Base-by-base conservation (phyloP, 2,797 vertebrate species). In the Fundulus diaphanus region DNA sequence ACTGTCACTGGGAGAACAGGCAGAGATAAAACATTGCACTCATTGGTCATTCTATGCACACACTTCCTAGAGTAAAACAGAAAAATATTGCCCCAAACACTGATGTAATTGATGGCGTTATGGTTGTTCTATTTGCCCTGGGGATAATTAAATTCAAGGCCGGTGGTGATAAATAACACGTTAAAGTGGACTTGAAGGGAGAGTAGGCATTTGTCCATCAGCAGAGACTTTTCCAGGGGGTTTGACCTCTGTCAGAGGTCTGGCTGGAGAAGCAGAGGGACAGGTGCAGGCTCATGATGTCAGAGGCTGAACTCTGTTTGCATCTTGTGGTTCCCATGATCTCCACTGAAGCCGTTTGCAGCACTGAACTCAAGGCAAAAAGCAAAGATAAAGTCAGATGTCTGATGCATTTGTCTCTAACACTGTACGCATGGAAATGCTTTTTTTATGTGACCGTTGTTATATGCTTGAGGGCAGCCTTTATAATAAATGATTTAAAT, bases 261-360 rank as follows among this genome's bases (percentile, higher is more conserved):
- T n/a, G 40, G 40, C 18, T 79, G 87, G 82, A 91, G 89, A 90
- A 82, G 71, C 83, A 77, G 84, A 81, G 84, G 51, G 88, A 95
- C 95, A 96, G 94, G 94, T 95, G 95, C 93, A 74, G 77, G 82
- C 75, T 76, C 74, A 92, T 93, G 92, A 94, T 91, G 92, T 94
- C 92, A 92, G 81, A 80, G 61, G 80, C 67, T 76, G 72, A 78
- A 74, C 70, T 79, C 31, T 74, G 66, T 88, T 88, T 88, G 88
- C 76, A 76, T 86, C 81, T 68, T 73, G 31, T 74, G 73, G 88
- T 94, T 93, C 89, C 88, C 91, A 92, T 89, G 73, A 81, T 76
- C 46, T 33, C 31, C 54, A 65, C 42, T 72, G 27, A 78, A 76
- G 80, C 87, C 83, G 90, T 83, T 44, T 87, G 82, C 54, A 76